Conservation (phyloP, 2,797 vertebrate genomes). For the Lepus oiostolus region DNA sequence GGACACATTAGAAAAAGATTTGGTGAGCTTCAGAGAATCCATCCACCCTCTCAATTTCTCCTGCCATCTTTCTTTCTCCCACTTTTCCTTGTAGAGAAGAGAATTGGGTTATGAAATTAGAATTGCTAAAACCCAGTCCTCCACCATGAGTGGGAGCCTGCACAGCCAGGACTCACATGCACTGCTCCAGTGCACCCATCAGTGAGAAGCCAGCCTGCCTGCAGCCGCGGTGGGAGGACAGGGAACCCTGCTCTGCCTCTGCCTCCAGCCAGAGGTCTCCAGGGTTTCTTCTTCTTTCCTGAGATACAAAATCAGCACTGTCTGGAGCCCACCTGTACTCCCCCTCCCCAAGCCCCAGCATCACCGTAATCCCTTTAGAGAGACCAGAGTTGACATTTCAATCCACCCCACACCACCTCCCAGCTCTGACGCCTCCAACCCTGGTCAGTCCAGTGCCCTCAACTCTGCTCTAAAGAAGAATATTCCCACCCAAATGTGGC, state of each 20-base stretch:
- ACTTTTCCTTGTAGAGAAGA: slow-evolving; percentile 48
- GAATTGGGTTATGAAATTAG: background rate
- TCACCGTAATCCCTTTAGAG: background rate
- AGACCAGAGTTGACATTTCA: background rate
- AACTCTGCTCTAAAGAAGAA: slow-evolving; percentile 7
- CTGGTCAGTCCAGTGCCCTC: background rate
- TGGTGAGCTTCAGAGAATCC: slow-evolving; percentile 41
- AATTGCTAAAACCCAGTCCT: slow-evolving; percentile 3
- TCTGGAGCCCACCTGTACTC: background rate
- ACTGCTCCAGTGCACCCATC: background rate
- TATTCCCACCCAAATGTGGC: slow-evolving; percentile 61
- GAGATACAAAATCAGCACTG: background rate
- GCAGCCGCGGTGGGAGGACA: background rate
- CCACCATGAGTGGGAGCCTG: background rate
- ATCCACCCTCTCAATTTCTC: background rate
- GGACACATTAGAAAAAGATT: background rate
- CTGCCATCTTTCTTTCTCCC: slow-evolving; percentile 54
- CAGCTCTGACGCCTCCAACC: background rate
- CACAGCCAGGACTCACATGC: background rate
- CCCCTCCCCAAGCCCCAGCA: background rate
- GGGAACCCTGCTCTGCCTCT: background rate
- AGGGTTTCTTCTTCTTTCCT: background rate
- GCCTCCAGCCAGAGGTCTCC: background rate
- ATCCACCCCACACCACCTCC: background rate
- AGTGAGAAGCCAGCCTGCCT: background rate